Evolutionary conservation across 1,140 invertebrate genomes (phyloP).

Genomic region (Cecropterus lyciades): DNA sequence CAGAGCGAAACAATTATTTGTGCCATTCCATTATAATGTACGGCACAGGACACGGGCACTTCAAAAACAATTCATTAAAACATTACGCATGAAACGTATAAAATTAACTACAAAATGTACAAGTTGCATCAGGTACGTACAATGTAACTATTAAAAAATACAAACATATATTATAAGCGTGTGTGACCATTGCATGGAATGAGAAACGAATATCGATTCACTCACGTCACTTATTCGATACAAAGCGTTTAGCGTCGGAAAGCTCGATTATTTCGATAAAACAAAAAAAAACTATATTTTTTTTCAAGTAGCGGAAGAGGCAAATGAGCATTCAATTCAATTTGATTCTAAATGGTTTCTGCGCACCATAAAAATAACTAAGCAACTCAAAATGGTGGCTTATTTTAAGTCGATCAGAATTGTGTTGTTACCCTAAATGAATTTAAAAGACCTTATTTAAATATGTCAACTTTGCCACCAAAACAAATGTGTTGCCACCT

Average conservation of each 20-base stretch:
- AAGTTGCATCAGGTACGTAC: slow-evolving; percentile 73
- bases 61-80: slow-evolving; percentile 18
- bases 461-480: too few species aligned
- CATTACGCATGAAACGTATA: slow-evolving; percentile 32
- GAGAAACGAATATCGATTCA: slow-evolving; percentile 45
- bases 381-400: too few species aligned
- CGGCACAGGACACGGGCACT: slow-evolving; percentile 5
- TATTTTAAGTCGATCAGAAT: too few species aligned
- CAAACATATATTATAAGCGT: slow-evolving; percentile 53
- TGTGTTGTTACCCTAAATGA: too few species aligned
- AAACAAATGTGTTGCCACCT: not conserved
- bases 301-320: not conserved
- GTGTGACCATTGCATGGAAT: slow-evolving; percentile 59
- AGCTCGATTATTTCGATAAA: slow-evolving; percentile 25
- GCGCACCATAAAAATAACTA: too few species aligned
- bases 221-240: slow-evolving; percentile 33
- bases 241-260: slow-evolving; percentile 5
- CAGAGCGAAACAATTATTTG: slow-evolving; percentile 32
- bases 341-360: too few species aligned
- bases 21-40: slow-evolving; percentile 15
- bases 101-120: slow-evolving; percentile 71
- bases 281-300: slow-evolving; percentile 21
- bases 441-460: too few species aligned
- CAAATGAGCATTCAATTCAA: not conserved
- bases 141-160: slow-evolving; percentile 55